Base-by-base conservation (phyloP, 2,113 vertebrate species). In the Rhinichthys klamathensis region DNA sequence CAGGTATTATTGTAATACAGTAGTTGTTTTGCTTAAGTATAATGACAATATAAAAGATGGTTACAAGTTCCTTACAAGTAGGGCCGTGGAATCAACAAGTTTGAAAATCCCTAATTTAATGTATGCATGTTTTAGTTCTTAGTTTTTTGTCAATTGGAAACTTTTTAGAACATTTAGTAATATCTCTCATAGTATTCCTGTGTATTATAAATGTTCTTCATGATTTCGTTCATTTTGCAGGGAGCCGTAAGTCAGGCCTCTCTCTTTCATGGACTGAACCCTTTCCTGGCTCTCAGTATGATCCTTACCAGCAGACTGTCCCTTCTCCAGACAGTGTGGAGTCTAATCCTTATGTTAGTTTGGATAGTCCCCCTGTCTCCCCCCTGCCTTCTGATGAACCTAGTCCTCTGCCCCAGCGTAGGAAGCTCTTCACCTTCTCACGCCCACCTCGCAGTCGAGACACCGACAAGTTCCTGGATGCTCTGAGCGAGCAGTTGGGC, bases 391-490 rank as follows among this genome's bases (percentile, higher is more conserved):
- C 88, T 0, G 65, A 90, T n/a, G 89, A 93, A 0, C 87, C 93
- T 85, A 96, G 95, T 89, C 96, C 97, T 0, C 94, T 95, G 80
- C 94, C 91, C 0, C 95, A 95, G 13, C 94, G 94, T 54, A 96
- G 93, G 93, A 99, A 98, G 90, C 96, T 97, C 44, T 99, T 98
- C 90, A 96, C 98, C 69, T 98, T 98, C 93, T 98, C 98, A 3
- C 91, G 95, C 16, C 97, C 98, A 0, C 93, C 95, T 0, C 96
- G 96, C 74, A 99, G 96, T 91, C 94, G 95, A 0, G 98, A 99
- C 91, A 99, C 98, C 0, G 97, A 99, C 88, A 97, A 96, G 54
- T 99, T 99, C 93, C 93, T 99, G 91, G 96, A 98, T 0, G 96
- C 94, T 0, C 94, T 99, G 87, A 99, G 97, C 0, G 97, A 98